Base-by-base conservation (phyloP, 2,113 vertebrate genomes). In the Periophthalmus modestus region DNA sequence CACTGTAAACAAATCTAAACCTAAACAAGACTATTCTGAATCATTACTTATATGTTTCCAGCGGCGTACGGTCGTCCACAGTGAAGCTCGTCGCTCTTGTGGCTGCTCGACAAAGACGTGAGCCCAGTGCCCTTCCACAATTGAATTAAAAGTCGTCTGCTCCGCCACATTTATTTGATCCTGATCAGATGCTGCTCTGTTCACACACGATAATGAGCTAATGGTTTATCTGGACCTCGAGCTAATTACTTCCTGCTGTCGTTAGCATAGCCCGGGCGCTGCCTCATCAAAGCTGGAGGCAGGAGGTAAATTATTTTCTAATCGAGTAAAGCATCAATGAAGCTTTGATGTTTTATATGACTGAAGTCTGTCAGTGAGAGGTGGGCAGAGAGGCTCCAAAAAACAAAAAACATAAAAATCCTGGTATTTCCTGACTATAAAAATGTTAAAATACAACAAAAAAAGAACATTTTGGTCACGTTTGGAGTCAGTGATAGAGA, bases 171-270 rank as follows among this genome's bases (percentile, higher is more conserved):
- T 43, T 14, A 71, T 76, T 74, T 85, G 68, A 87, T 80, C 77
- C 58, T 55, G 67, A 86, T 86, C 73, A 78, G 88, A 88, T 59
- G 34, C 75, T 34, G 69, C 52, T 66, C 68, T 67, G 69, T 69
- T 61, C 59, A 71, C 19, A 39, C 39, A 54, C 59, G 52, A 66
- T 74, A 24, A 39, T 57, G 69, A 43, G 67, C 15, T 76, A 74
- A 72, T 48, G 74, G 23, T 75, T 76, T 63, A 68, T 83, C 75
- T 78, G 71, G 68, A 33, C 57, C 7, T n/a, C 58, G 50, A 72
- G 73, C 21, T 57, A 50, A 76, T 69, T 2, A 1, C 52, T 62
- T 78, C 23, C 73, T 69, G 47, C 36, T 36, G 66, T 66, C 69
- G 47, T 7, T 34, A 62, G 28, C n/a, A 73, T 58, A 52, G 76